These are phyloP conservation scores for Sesamia nonagrioides DNA, from an alignment of 1,140 invertebrate species.

Conservation along the genomic window DNA sequence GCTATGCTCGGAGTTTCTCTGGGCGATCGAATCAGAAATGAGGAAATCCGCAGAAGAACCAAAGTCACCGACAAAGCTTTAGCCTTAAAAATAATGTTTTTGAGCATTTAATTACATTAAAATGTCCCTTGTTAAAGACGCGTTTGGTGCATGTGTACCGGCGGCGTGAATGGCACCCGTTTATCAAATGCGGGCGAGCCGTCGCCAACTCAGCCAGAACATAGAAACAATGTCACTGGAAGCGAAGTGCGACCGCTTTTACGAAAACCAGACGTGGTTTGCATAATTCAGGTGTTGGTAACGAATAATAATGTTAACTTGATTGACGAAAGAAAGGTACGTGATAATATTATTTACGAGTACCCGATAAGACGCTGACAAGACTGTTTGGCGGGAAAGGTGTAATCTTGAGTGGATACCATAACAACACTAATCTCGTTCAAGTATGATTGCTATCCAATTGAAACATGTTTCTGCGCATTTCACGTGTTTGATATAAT, in stretches of 20 bases:
- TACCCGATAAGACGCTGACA: constrained; percentile 5
- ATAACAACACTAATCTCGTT: constrained; percentile 21
- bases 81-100: neutral
- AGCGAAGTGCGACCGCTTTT: constrained; percentile 42
- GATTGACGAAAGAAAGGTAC: constrained; percentile 45
- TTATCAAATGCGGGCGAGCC: constrained; percentile 52
- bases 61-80: too few species aligned
- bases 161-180: constrained; percentile 37
- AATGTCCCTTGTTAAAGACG: constrained; percentile 33
- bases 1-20: too few species aligned
- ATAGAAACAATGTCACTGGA: constrained; percentile 49
- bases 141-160: constrained; percentile 37
- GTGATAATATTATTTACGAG: constrained; percentile 44
- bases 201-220: constrained; percentile 22
- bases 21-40: too few species aligned
- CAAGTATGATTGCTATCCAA: constrained; percentile 4
- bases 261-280: constrained; percentile 37
- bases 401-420: constrained; percentile 26
- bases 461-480: neutral
- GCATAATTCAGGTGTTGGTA: constrained; percentile 45
- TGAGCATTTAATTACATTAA: constrained; percentile 5
- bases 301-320: constrained; percentile 42
- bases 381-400: constrained; percentile 32
- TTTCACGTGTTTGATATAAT: constrained; percentile 2
- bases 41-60: too few species aligned